Evolutionary conservation across 2,888 invertebrate species (phyloP), one percentile per base, ranked within the genome.

Genomic region (Xanthorhoe spadicearia): DNA sequence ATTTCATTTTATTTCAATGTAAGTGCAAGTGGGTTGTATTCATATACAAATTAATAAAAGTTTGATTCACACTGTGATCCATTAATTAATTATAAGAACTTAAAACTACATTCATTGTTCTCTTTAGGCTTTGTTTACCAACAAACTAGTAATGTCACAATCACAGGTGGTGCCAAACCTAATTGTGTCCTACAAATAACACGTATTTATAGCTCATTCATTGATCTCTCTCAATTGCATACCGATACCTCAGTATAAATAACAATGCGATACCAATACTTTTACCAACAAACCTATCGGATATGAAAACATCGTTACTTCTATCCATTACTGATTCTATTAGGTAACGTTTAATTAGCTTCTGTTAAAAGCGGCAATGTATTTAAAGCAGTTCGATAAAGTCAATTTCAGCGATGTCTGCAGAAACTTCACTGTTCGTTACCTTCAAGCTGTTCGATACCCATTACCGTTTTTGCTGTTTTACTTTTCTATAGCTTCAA

Each of bases 151-250:
- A 67, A 43, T 57, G 56, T 61, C 57, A 38, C 59, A 63, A 28
- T 18, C 58, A 64, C n/a, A 64, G 53, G 63, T 60, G 54, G 28
- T 48, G 64, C 64, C 64, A 64, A 61, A 58, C 52, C 64, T 68
- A 68, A 61, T 64, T 68, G 60, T 61, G 63, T 69, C 69, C 61
- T 38, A 61, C 43, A 35, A 61, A 73, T 72, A 68, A 69, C 28
- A 58, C 51, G 51, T 76, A 76, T 72, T 71, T 66, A 71, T 69
- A 74, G 54, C 66, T 78, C 84, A 84, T 87, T 86, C 87, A 88
- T 84, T 82, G 86, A 87, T 87, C 80, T 77, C 73, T 87, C 80
- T 82, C 85, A 83, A 87, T 87, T 78, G 80, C 79, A 86, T 86
- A 83, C 86, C 38, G 13, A 43, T 43, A 43, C 13, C 13, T 43